These are phyloP conservation scores for Pharmacophagus antenor DNA, from an alignment of 2,888 invertebrate genomes.

Conservation along the genomic window DNA sequence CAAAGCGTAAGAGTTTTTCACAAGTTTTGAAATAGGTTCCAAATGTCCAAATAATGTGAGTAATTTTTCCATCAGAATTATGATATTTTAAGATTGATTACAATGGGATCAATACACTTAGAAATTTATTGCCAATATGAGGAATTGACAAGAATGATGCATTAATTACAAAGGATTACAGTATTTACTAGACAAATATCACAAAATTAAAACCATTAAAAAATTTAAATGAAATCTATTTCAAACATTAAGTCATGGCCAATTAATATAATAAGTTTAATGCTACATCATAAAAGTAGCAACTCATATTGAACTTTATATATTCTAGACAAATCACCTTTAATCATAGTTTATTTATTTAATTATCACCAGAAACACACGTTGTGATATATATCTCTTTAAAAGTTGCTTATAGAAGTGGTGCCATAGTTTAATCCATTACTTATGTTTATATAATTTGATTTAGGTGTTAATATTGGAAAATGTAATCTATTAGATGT, in stretches of 20 bases:
- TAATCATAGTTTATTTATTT: slow-evolving; percentile 50
- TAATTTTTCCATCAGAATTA: slow-evolving; percentile 1
- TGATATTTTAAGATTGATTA: slow-evolving; percentile 62
- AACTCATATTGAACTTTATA: slow-evolving; percentile 61
- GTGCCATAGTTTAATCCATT: slow-evolving; percentile 29
- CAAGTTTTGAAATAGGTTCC: slow-evolving; percentile 69
- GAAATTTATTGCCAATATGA: slow-evolving; percentile 18
- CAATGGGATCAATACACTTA: slow-evolving; percentile 66
- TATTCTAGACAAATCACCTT: slow-evolving; percentile 55
- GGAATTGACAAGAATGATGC: neutral
- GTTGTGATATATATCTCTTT: slow-evolving; percentile 56
- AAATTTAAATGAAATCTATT: slow-evolving; percentile 60
- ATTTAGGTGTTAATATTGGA: slow-evolving; percentile 37
- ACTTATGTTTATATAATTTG: slow-evolving; percentile 31
- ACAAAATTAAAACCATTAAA: slow-evolving; percentile 31
- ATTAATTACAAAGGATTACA: slow-evolving; percentile 36
- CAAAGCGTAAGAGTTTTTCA: slow-evolving; percentile 57
- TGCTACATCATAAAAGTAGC: slow-evolving; percentile 45
- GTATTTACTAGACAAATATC: slow-evolving; percentile 32
- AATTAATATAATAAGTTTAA: slow-evolving; percentile 54
- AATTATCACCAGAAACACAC: slow-evolving; percentile 44
- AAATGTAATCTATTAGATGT: slow-evolving; percentile 47
- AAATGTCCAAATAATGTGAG: slow-evolving; percentile 29
- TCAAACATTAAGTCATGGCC: slow-evolving; percentile 71
- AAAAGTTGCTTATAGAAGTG: slow-evolving; percentile 37